Percentiles rank a stretch among this genome's conserved stretches.
Conservation (phyloP, 2,888 invertebrate species). For the Drosophila sordidula region DNA sequence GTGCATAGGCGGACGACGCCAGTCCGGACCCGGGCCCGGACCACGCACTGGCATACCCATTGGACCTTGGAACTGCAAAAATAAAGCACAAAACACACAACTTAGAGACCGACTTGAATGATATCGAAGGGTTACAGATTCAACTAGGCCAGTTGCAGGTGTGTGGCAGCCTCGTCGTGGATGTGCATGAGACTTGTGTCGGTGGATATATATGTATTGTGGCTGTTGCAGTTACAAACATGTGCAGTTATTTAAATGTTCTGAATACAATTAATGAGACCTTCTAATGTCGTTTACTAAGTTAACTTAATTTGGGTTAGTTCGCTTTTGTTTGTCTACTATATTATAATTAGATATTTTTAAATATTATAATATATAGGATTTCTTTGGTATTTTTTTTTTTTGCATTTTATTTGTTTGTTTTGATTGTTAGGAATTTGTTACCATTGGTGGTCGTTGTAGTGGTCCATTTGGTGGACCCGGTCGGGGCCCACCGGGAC, state of each 20-base stretch:
- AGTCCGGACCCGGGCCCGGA: slow-evolving; percentile 89
- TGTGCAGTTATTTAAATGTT: slow-evolving; percentile 71
- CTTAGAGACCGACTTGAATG: slow-evolving; percentile 17
- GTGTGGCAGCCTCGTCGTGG: slow-evolving; percentile 18
- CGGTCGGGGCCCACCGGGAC: slow-evolving; percentile 86
- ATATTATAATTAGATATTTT: slow-evolving; percentile 38
- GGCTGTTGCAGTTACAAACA: slow-evolving; percentile 46
- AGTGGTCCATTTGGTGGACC: slow-evolving; percentile 86
- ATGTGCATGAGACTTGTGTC: slow-evolving; percentile 25
- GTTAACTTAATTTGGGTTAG: slow-evolving; percentile 73
- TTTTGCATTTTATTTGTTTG: slow-evolving; percentile 14
- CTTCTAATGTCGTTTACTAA: slow-evolving; percentile 50
- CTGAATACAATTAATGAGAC: slow-evolving; percentile 74
- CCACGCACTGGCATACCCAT: slow-evolving; percentile 86
- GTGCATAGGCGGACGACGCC: slow-evolving; percentile 91
- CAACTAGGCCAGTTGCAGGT: slow-evolving; percentile 18
- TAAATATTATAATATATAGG: slow-evolving; percentile 34
- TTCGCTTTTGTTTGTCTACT: slow-evolving; percentile 36
- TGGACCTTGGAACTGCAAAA: slow-evolving; percentile 84
- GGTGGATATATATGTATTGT: slow-evolving; percentile 20
- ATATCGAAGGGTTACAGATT: slow-evolving; percentile 6
- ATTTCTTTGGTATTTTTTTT: slow-evolving; percentile 25
- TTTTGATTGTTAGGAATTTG: slow-evolving; percentile 53
- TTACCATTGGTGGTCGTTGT: slow-evolving; percentile 88
- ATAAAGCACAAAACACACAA: slow-evolving; percentile 3